These are phyloP conservation scores for Crotalus tigris DNA, from an alignment of 2,113 vertebrate species.

Conservation along the genomic window DNA sequence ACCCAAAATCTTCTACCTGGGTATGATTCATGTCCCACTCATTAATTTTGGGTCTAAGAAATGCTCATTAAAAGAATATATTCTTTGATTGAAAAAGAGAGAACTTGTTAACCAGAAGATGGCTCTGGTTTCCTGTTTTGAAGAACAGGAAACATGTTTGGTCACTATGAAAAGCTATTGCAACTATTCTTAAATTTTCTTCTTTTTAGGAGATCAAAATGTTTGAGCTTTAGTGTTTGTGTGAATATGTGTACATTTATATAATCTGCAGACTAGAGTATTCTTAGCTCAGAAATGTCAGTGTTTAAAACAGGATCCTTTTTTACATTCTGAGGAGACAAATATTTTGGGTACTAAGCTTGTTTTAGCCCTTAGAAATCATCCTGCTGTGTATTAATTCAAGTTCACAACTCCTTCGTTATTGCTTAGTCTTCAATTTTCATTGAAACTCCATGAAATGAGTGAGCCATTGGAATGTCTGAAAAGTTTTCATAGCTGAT, in stretches of 20 bases:
- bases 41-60: background rate
- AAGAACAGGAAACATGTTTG: background rate
- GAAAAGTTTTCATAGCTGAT: background rate
- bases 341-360: fast-evolving
- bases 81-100: background rate
- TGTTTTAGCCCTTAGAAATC: fast-evolving
- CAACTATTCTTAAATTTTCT: background rate
- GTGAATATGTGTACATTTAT: background rate
- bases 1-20: background rate
- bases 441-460: background rate
- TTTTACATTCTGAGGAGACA: fast-evolving
- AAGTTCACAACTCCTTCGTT: background rate
- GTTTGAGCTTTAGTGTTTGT: background rate
- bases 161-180: too few relatives aligned
- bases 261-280: background rate
- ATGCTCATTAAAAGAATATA: background rate
- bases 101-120: background rate
- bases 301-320: background rate
- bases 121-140: background rate
- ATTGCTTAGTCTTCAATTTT: background rate
- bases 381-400: background rate
- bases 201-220: background rate
- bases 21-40: background rate
- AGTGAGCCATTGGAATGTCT: background rate
- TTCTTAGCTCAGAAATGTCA: background rate